These are phyloP conservation scores for Monopterus albus DNA, from an alignment of 2,113 vertebrate genomes.

Conservation along the genomic window DNA sequence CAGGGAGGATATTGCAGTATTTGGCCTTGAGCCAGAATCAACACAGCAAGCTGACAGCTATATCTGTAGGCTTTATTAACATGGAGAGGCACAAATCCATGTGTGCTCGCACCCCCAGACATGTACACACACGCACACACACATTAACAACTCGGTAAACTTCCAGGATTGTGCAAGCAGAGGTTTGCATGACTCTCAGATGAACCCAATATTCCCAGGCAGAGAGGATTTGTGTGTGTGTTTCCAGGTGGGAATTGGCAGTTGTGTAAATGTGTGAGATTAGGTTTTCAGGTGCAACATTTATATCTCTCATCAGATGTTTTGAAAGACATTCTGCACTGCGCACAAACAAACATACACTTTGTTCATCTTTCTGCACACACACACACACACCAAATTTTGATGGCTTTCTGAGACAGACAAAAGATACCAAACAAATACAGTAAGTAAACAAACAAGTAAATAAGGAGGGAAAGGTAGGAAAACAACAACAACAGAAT, in stretches of 20 bases:
- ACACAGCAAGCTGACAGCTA: constrained; percentile 77
- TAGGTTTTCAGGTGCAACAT: constrained; percentile 51
- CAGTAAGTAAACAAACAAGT: background rate
- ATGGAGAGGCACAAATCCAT: constrained; percentile 63
- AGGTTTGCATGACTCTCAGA: constrained; percentile 31
- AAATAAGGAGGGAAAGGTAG: background rate
- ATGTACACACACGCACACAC: constrained; percentile 13
- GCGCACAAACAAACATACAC: too few species aligned
- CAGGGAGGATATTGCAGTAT: constrained; percentile 69
- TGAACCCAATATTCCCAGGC: constrained; percentile 22
- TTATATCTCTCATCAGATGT: constrained; percentile 57
- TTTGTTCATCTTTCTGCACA: too few species aligned
- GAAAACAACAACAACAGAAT: background rate
- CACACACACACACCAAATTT: constrained; percentile 4
- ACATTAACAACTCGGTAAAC: constrained; percentile 27
- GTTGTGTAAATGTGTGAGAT: constrained; percentile 13
- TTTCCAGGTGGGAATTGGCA: background rate
- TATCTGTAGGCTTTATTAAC: constrained; percentile 80
- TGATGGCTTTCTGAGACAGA: constrained; percentile 6
- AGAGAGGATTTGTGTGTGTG: background rate
- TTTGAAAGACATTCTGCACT: constrained; percentile 58
- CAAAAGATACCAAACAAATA: background rate
- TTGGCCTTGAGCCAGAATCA: constrained; percentile 77
- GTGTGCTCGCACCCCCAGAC: constrained; percentile 15
- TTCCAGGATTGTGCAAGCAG: constrained; percentile 26